These are phyloP conservation scores for Chironomus tentans DNA, from an alignment of 2,888 invertebrate species.

Conservation along the genomic window DNA sequence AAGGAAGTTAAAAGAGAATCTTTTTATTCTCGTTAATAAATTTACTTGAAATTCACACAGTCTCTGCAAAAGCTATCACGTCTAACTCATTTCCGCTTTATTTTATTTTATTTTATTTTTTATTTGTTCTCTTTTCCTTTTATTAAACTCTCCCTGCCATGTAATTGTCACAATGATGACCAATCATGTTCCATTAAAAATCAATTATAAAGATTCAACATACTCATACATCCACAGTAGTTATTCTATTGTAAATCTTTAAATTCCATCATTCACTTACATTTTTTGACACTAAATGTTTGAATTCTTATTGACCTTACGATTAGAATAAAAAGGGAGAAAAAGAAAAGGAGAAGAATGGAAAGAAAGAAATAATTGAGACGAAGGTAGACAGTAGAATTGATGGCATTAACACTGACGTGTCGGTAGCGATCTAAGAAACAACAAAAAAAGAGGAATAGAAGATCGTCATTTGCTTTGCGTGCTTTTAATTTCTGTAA, in stretches of 20 bases:
- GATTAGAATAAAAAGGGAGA: too few species aligned
- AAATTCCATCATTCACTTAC: not conserved
- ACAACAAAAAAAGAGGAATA: too few species aligned
- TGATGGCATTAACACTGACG: too few species aligned
- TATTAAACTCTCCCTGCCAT: not conserved
- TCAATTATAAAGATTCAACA: not conserved
- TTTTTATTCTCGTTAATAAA: too few species aligned
- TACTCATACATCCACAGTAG: not conserved
- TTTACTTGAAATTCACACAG: too few species aligned
- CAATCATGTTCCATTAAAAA: not conserved
- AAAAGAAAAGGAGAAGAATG: not conserved
- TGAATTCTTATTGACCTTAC: too few species aligned
- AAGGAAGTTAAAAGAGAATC: too few species aligned
- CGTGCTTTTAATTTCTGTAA: slow-evolving; percentile 10
- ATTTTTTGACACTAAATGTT: too few species aligned
- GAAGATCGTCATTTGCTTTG: not conserved
- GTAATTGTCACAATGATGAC: not conserved
- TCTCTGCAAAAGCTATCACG: not conserved
- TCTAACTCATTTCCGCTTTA: not conserved
- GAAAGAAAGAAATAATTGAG: not conserved
- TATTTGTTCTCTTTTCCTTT: not conserved
- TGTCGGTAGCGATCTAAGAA: not conserved
- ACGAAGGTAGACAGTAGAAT: too few species aligned
- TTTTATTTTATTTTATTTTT: too few species aligned
- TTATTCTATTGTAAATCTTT: not conserved